phyloP scores from a whole-genome alignment of 2,888 invertebrate genomes.

The Alitta virens region DNA sequence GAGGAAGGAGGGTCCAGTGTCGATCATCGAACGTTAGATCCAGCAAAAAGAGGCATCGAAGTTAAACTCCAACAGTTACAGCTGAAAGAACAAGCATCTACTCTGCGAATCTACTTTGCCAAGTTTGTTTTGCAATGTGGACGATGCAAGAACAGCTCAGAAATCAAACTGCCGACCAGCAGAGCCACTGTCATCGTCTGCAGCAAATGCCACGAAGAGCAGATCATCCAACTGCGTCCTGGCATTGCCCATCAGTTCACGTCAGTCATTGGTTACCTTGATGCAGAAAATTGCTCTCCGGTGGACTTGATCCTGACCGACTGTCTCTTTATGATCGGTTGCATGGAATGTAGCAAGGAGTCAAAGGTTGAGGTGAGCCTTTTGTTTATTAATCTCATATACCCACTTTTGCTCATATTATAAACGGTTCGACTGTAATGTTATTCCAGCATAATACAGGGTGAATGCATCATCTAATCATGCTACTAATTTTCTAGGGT shows the following conservation, averaged over 20 bases:
- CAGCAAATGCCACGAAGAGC: constrained; percentile 43
- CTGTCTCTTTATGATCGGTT: constrained; percentile 46
- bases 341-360: constrained; percentile 54
- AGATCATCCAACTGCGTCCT: constrained; percentile 45
- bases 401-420: no score
- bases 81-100: constrained; percentile 71
- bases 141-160: constrained; percentile 44
- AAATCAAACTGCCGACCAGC: constrained; percentile 40
- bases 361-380: constrained; percentile 48
- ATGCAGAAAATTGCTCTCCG: constrained; percentile 49
- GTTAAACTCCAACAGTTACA: constrained; percentile 62
- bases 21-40: neutral
- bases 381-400: no score
- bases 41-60: constrained; percentile 47
- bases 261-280: constrained; percentile 52
- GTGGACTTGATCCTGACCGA: constrained; percentile 55
- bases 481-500: constrained; percentile 45
- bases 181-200: constrained; percentile 42
- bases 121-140: constrained; percentile 45
- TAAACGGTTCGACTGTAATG: no score
- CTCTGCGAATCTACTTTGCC: constrained; percentile 44
- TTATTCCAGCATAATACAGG: no score
- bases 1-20: neutral
- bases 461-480: no score
- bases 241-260: constrained; percentile 49